Percentiles rank a stretch among this genome's conserved stretches.
Evolutionary conservation across 2,113 vertebrate genomes (phyloP).

Genomic region (Cottus gobio): DNA sequence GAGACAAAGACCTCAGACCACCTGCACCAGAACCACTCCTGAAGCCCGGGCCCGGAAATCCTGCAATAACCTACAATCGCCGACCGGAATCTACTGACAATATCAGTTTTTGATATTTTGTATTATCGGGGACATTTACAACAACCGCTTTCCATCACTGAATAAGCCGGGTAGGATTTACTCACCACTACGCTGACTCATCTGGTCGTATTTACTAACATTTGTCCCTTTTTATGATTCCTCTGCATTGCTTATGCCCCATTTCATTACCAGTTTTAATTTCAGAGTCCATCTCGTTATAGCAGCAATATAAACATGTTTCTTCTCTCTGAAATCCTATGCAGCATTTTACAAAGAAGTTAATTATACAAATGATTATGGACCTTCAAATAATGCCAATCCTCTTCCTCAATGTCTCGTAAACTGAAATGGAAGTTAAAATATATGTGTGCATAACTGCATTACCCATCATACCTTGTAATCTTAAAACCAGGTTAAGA

Average conservation of each 20-base stretch:
- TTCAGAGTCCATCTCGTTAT: not conserved
- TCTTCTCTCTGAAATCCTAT: not conserved
- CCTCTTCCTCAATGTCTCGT: not conserved
- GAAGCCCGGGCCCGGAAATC: not conserved
- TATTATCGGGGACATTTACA: not conserved
- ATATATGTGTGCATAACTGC: not conserved
- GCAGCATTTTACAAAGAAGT: slow-evolving; percentile 4
- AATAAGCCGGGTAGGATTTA: not conserved
- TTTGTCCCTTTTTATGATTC: not conserved
- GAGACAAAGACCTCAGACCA: slow-evolving; percentile 44
- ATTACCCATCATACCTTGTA: not conserved
- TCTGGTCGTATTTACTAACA: not conserved
- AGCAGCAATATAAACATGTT: not conserved
- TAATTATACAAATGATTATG: not conserved
- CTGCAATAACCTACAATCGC: not conserved
- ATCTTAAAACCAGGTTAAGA: not conserved
- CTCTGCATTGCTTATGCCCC: not conserved
- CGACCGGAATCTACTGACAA: not conserved
- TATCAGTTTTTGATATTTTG: not conserved
- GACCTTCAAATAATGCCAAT: not conserved
- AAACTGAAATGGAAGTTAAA: no score
- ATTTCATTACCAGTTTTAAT: slow-evolving; percentile 15
- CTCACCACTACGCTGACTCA: slow-evolving; percentile 5
- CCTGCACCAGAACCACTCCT: slow-evolving; percentile 2
- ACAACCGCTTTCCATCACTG: not conserved